Base-by-base conservation (phyloP, 30 jellyfish, hydroid and myxozoan species). In the Catostylus mosaicus region DNA sequence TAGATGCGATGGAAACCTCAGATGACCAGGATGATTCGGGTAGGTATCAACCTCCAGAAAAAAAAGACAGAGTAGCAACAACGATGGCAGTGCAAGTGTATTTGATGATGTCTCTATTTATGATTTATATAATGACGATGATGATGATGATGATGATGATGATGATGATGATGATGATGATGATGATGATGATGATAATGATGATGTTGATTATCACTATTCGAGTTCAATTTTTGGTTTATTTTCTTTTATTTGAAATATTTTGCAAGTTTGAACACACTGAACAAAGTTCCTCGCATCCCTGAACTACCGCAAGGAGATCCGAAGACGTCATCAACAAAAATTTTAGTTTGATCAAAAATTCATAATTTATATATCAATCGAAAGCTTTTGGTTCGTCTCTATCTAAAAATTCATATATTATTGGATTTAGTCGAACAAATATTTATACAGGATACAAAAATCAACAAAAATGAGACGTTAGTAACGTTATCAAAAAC, bases 131-230 rank as follows among this genome's bases (percentile, higher is more conserved):
- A 35, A 35, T 33, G 7, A 34, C 23, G 20, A 69, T 34, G 37
- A 33, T 69, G 18, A 69, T 0, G 4, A 10, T 1, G 67, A 19
- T 35, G 82, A 69, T 69, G 67, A 69, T 69, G 82, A 69, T 1
- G 40, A 47, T 69, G 67, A 69, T 36, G 82, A 69, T 11, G 82
- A 51, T 32, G 65, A 47, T 19, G 45, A 27, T 69, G 40, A 35
- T 69, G 82, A 69, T 69, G 67, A 69, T 69, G 33, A 34, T 69
- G 78, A 66, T 23, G 31, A 69, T 69, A 1, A 34, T 69, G 82
- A 69, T 40, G 65, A 69, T 69, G 82, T 69, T 35, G 37, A 36
- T 69, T 69, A 19, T 7, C 40, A 19, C 62, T 35, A 37, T 40
- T 26, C 57, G 34, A 66, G 78, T 33, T 66, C 57, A 66, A 66